Evolutionary conservation across 2,888 invertebrate genomes (phyloP), one percentile per base, ranked within the genome.

Genomic region (Clitarchus hookeri): DNA sequence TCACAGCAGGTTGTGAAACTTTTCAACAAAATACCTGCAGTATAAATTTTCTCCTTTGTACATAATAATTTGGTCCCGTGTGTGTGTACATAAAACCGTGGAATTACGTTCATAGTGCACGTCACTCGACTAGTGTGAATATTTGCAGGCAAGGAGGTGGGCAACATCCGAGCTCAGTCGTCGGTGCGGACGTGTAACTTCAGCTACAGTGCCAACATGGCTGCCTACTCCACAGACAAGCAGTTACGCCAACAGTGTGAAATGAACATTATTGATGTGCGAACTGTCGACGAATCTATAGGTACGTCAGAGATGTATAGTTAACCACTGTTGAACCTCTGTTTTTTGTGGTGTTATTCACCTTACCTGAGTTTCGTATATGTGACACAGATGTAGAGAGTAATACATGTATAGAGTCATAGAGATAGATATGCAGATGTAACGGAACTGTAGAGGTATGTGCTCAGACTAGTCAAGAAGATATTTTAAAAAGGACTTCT

Each of bases 181-280:
- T 97, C 99, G 11, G 98, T 99, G 86, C 95, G 99, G 90, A 96
- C 98, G 23, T 97, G 97, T 90, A 95, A 95, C 89, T 99, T 98
- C 91, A 98, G 98, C 91, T 99, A 96, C 92, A 97, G 98, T 87
- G 97, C 97, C 13, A 96, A 98, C 91, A 95, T 97, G 91, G 96
- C 98, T 83, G 97, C 97, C 27, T 98, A 97, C 91, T 96, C 98
- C 3, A 99, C 98, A 36, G 98, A 98, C 91, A 97, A 96, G 90
- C 96, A 98, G 87, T 97, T 98, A 95, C 96, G 96, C 88, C 96
- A 97, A 89, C 95, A 95, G 86, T 98, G 98, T 91, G 98, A 98
- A 92, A 95, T 99, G 89, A 96, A 96, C 89, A 94, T 99, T 53
- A 95, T 97, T 89, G 97, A 97, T 91, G 95, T 96, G 25, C 94